Base-by-base conservation (phyloP, 2,888 invertebrate species). In the Melolontha melolontha region DNA sequence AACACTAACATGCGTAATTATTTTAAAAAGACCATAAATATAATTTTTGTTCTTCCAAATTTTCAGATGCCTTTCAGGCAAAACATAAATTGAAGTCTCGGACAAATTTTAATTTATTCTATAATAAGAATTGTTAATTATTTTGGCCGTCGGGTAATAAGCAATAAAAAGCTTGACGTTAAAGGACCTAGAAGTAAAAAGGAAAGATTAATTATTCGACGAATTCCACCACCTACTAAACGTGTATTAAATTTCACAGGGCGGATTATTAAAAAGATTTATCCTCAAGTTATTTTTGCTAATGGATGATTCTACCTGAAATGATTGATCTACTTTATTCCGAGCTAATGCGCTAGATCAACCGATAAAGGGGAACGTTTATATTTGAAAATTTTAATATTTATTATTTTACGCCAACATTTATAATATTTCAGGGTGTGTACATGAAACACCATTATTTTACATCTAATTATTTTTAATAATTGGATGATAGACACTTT, bases 211-310 rank as follows among this genome's bases (percentile, higher is more conserved):
- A 66, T 66, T 66, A 55, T 27, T 29, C 10, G 44, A 14, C 8
- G 27, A 57, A 57, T 57, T 22, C 27, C 40, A 22, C 47, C 27
- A 27, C 52, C 34, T 11, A 22, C 55, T 29, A 39, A 14, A 55
- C 66, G 66, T 66, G 66, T 40, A 66, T 66, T 66, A 66, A 66
- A 66, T 66, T 49, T 57, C 66, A n/a, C 14, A 42, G 39, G 66
- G 66, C 14, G 66, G 66, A 66, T 66, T 66, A 66, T 66, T 55
- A 57, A 66, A 57, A 66, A 55, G 42, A 66, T 66, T 66, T 44
- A 34, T 5, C 16, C 11, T 29, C 22, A 54, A 27, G 64, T 44
- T 42, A 41, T 39, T 55, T 47, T 44, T 55, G 65, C 39, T 57
- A 55, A 66, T 66, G 66, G 66, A 55, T 52, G 51, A 52, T 34